Evolutionary conservation across 2,888 invertebrate species (phyloP), one percentile per base, ranked within the genome.

Genomic region (Aethes cnicana): DNA sequence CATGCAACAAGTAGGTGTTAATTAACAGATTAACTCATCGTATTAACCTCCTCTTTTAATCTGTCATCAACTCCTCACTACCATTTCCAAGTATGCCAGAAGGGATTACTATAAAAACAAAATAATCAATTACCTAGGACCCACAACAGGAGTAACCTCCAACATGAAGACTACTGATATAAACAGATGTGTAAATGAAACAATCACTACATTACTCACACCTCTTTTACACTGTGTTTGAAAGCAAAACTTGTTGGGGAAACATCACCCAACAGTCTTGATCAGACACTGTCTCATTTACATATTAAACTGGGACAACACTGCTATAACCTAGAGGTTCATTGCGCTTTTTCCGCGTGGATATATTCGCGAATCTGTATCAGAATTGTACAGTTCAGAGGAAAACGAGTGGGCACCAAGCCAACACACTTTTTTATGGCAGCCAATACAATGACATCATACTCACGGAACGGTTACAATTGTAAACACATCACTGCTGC

Each of bases 321-420:
- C 69, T 69, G 57, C 64, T 72, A 70, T 81, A 84, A 83, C 84
- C 83, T 80, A 77, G 59, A 76, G 74, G 73, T 77, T 77, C 74
- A 68, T 73, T 77, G 76, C 61, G 74, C 75, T 72, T 77, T 74
- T 74, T 74, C 73, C 81, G 73, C 82, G 76, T 84, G 80, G 70
- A 72, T 77, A 65, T 77, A 74, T 77, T 70, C 69, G 64, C 69
- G 71, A 80, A 84, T 74, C 70, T 60, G 66, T 75, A 72, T 78
- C 72, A 65, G 61, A 79, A 75, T 81, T 74, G 72, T 77, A 75
- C 77, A 62, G 63, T 74, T 77, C 77, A 71, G 71, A 82, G 82
- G 84, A 82, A 87, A 87, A 85, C 72, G 80, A 84, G 80, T 88
- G 88, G 89, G 89, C 89, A 89, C 84, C 82, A 80, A 87, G 88